Base-by-base conservation (phyloP, 2,888 invertebrate genomes). In the Syrphus vitripennis region DNA sequence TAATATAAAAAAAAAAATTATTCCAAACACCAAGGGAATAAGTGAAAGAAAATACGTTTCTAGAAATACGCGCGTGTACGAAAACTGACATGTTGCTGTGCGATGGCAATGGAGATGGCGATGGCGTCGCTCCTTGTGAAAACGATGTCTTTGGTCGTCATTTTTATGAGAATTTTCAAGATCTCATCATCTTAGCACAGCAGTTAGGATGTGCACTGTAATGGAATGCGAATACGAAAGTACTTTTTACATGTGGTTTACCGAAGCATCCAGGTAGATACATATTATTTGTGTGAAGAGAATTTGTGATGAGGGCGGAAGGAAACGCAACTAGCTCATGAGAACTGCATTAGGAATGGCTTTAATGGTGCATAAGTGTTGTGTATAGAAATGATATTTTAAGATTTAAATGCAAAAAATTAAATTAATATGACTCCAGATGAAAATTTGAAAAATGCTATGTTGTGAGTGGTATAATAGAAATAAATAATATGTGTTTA, bases 111-210 rank as follows among this genome's bases (percentile, higher is more conserved):
- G 12, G 24, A n/a, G n/a, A n/a, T 10, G 14, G 6, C 0, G 19
- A 26, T 29, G 45, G 34, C 3, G 34, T 50, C 21, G n/a, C n/a
- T 67, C 24, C 34, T 34, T 50, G 24, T 50, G n/a, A 34, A 67
- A 50, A 67, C 14, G 9, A 31, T 67, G 24, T 48, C 48, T 31
- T 37, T 50, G 50, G 74, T 26, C 75, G 65, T 31, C 24, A 55
- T 31, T 67, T 76, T 31, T 50, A 55, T 50, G n/a, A 48, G 57
- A 31, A 34, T 67, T 55, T 76, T 67, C 65, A 55, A 67, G 67
- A 67, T 76, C 67, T 48, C 42, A 67, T 76, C 67, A 67, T 57
- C 53, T 67, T 50, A 34, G 48, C 19, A 16, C 31, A 31, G 5
- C 6, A n/a, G 1, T n/a, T 21, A 37, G 48, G 24, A 57, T 42